These are phyloP conservation scores for Arizona elegans DNA, from an alignment of 2,113 vertebrate genomes.

Conservation along the genomic window DNA sequence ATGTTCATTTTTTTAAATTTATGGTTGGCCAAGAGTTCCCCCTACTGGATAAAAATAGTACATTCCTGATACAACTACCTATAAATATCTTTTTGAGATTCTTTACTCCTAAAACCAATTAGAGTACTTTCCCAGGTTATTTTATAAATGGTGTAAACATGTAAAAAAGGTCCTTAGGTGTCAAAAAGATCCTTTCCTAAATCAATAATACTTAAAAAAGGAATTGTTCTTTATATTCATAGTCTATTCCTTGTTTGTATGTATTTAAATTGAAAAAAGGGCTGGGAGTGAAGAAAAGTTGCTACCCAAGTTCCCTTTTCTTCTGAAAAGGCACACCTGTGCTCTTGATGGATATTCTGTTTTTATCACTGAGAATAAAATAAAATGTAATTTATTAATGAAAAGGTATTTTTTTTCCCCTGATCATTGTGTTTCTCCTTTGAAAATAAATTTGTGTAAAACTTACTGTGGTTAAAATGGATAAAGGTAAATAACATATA, in stretches of 20 bases:
- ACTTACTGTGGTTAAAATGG: not conserved
- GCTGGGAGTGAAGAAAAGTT: not conserved
- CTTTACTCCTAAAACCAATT: not conserved
- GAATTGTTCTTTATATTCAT: not conserved
- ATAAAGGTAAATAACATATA: not conserved
- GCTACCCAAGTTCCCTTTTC: not conserved
- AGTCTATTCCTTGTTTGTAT: not conserved
- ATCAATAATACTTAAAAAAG: not conserved
- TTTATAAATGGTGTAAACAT: not conserved
- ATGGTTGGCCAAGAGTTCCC: slow-evolving; percentile 43
- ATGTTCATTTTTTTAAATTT: slow-evolving; percentile 12
- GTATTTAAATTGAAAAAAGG: not conserved
- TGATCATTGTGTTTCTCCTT: not conserved
- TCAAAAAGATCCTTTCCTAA: not conserved
- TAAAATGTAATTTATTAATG: not conserved
- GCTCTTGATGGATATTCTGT: not conserved
- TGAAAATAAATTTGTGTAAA: not conserved
- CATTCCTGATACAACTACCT: not conserved
- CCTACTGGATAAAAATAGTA: slow-evolving; percentile 32
- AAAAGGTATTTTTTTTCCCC: not conserved
- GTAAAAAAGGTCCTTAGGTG: not conserved
- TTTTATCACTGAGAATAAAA: not conserved
- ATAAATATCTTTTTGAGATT: not conserved
- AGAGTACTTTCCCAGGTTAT: not conserved
- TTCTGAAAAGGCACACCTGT: not conserved